phyloP scores from a whole-genome alignment of 2,797 vertebrate species.

The Furcifer pardalis region DNA sequence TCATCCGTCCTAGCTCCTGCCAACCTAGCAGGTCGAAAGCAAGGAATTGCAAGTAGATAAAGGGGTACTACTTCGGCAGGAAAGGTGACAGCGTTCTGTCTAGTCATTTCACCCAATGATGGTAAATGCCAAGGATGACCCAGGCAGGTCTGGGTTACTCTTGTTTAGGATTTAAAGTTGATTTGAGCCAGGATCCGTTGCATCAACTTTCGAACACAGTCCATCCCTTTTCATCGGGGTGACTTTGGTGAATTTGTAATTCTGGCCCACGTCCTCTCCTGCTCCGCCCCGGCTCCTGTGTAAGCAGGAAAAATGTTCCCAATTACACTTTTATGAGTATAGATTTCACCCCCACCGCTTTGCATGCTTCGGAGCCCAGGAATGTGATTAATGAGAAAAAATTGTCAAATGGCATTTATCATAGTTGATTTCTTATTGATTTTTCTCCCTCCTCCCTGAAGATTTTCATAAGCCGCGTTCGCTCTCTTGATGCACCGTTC shows the following conservation, averaged over 20 bases:
- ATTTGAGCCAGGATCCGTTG: too few relatives aligned
- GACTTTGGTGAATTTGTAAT: slow-evolving; percentile 14
- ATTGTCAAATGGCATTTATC: slow-evolving; percentile 72
- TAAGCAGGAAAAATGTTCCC: slow-evolving; percentile 54
- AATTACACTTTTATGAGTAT: slow-evolving; percentile 65
- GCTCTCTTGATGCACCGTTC: background rate
- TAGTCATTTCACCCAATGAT: too few relatives aligned
- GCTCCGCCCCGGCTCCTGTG: background rate
- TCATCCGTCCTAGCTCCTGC: too few relatives aligned
- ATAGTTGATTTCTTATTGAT: slow-evolving; percentile 68
- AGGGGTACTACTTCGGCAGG: too few relatives aligned
- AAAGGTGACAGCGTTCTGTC: too few relatives aligned
- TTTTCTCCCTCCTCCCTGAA: background rate
- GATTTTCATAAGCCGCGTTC: background rate
- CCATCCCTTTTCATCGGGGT: background rate
- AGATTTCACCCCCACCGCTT: slow-evolving; percentile 66
- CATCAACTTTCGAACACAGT: slow-evolving; percentile 5
- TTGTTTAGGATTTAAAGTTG: background rate
- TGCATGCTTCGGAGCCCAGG: slow-evolving; percentile 47
- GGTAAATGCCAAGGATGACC: background rate
- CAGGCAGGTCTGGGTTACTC: background rate
- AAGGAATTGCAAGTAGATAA: too few relatives aligned
- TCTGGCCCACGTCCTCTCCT: slow-evolving; percentile 13
- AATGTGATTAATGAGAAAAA: slow-evolving; percentile 71
- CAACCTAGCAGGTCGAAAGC: too few relatives aligned